Base-by-base conservation (phyloP, 2,797 vertebrate genomes). In the Scleropages formosus region DNA sequence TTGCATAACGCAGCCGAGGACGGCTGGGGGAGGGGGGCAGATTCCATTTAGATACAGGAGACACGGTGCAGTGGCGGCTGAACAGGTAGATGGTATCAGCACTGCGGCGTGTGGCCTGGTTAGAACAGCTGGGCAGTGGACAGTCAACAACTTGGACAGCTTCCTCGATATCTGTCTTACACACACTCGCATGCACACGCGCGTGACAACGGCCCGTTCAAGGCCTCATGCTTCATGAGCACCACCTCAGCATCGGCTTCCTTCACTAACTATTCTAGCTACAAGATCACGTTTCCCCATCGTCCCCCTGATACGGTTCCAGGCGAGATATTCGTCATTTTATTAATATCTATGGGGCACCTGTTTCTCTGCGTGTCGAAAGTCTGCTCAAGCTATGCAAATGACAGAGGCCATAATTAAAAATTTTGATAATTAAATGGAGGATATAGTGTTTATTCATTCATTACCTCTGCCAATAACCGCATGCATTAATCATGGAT, bases 401-500 rank as follows among this genome's bases (percentile, higher is more conserved):
- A 84, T 72, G 11, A 63, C 79, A n/a, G 44, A 68, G 56, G 82
- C 81, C 78, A 80, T 80, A 72, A 39, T 60, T 60, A 73, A 82
- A 74, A 68, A 75, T 75, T 75, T 53, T 39, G 80, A 85, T 82
- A 85, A 86, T 85, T 83, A 77, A 82, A 81, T 80, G 75, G 18
- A 24, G 12, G 16, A 49, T 60, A 44, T 60, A 77, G 4, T 76
- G 68, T 82, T 76, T 75, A 81, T 83, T 75, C 80, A 86, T 86
- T 84, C 78, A 84, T 83, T 83, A 85, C 65, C 74, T 31, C 16
- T 67, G 81, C 72, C n/a, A 77, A 79, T 82, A 86, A 78, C 60
- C 68, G 60, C 59, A 27, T 67, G 77, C 73, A 89, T 91, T 86
- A 68, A 85, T 89, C 80, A 80, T 75, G 78, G 74, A 61, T 87